phyloP scores from a whole-genome alignment of 2,888 invertebrate species.

The Caenorhabditis drosophilae region DNA sequence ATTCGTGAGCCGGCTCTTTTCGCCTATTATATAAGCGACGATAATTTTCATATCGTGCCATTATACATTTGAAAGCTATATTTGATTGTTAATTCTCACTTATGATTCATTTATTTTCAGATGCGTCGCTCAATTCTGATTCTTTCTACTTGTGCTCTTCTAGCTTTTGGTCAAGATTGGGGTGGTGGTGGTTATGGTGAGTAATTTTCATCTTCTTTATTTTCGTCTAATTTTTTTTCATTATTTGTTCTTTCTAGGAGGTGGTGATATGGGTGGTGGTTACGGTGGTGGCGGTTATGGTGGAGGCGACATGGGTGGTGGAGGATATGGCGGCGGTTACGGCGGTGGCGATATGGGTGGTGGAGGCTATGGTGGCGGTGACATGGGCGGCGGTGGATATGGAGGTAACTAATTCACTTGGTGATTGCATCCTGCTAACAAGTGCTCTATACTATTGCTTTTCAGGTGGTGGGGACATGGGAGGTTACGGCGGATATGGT shows the following conservation, averaged over 20 bases:
- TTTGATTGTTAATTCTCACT: background rate
- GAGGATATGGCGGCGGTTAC: constrained; percentile 32
- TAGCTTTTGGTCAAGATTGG: constrained; percentile 57
- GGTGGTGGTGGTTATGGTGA: constrained; percentile 51
- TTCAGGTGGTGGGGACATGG: constrained; percentile 45
- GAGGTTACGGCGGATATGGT: constrained; percentile 34
- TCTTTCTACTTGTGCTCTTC: constrained; percentile 41
- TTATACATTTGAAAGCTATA: background rate
- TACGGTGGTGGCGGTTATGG: constrained; percentile 30
- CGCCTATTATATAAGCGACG: constrained; percentile 35
- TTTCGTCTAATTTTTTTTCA: background rate
- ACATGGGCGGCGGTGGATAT: constrained; percentile 28
- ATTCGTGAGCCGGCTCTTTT: constrained; percentile 45
- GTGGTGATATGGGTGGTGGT: constrained; percentile 45
- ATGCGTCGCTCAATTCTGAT: constrained; percentile 41
- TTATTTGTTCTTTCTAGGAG: constrained; percentile 23
- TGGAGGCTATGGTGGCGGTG: constrained; percentile 40
- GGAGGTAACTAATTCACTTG: constrained; percentile 35
- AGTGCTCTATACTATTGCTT: constrained; percentile 43
- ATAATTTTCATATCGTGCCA: constrained; percentile 2
- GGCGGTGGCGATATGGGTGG: constrained; percentile 37
- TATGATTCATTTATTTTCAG: constrained; percentile 8
- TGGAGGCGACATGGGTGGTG: constrained; percentile 28
- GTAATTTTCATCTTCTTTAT: too few relatives aligned
- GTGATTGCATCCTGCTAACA: too few relatives aligned